Base-by-base conservation (phyloP, 1,140 invertebrate genomes). In the Drosophila neocordata region DNA sequence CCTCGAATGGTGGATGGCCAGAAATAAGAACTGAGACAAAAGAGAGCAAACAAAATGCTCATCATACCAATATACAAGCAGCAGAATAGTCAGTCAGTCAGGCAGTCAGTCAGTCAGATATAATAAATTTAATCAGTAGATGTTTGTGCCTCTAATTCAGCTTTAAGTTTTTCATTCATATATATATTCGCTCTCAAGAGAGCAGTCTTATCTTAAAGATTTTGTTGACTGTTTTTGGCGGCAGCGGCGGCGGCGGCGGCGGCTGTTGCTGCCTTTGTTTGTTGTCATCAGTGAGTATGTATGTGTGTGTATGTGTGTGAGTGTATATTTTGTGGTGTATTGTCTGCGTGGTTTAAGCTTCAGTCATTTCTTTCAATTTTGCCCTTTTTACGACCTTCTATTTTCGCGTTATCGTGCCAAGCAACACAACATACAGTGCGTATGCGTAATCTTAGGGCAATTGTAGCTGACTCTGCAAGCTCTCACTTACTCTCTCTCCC, bases 81-180 rank as follows among this genome's bases (percentile, higher is more conserved):
- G 53, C n/a, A 34, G 4, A 11, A 31, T 48, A 27, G 31, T 35
- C 53, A 13, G 4, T 35, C 27, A 35, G n/a, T 24, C 59, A 51
- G 13, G 6, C 20, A 44, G 8, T 53, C 20, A 20, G 22, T 34
- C 35, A 22, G 4, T 18, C 55, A 35, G 55, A 44, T 53, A 64
- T 74, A 66, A 75, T 67, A 62, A 67, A 67, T 62, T 75, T 44
- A 66, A 72, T 58, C 63, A 69, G 60, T 35, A 48, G 62, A 55
- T 70, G 35, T 55, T 63, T 35, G 27, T 57, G 62, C 53, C 55
- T 69, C 37, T 20, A 20, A 34, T 4, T 6, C 18, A 63, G 22
- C 53, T 63, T 71, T 52, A 57, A 71, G 24, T 37, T 37, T 48
- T 48, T 8, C 41, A 48, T 48, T 48, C 15, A 38, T 38, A 13